A percentile compares a stretch with the other conserved stretches of the same genome.
phyloP scores from a whole-genome alignment of 2,888 invertebrate genomes.

The Acheta domesticus region DNA sequence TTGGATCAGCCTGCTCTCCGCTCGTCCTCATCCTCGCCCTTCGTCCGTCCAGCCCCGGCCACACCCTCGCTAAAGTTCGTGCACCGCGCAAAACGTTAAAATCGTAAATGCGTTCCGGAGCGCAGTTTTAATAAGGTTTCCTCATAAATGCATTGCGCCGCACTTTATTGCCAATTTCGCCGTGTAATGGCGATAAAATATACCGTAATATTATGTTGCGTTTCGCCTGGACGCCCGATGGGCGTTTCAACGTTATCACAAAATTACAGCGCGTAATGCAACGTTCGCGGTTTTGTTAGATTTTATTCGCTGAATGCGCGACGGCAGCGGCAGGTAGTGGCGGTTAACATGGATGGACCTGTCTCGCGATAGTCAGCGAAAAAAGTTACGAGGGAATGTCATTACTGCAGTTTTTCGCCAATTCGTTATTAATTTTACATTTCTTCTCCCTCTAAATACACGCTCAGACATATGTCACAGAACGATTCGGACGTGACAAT shows the following conservation, averaged over 20 bases:
- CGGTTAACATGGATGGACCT: too few species aligned
- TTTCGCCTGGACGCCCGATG: neutral
- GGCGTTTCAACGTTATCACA: conserved; percentile 5
- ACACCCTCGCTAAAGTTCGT: neutral
- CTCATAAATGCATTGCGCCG: neutral
- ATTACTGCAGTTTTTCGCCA: too few species aligned
- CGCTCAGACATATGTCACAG: too few species aligned
- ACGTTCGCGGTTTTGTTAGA: neutral
- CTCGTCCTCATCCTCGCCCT: too few species aligned
- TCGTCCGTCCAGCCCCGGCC: too few species aligned
- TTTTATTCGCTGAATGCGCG: neutral
- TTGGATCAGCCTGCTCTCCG: too few species aligned
- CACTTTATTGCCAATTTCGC: neutral
- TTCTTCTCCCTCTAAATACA: too few species aligned
- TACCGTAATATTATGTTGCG: neutral
- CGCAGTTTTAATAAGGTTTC: conserved; percentile 1
- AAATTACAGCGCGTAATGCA: neutral
- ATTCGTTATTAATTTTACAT: too few species aligned
- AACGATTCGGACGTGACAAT: too few species aligned
- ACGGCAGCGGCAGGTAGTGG: too few species aligned
- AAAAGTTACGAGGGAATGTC: too few species aligned
- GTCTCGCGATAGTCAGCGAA: too few species aligned
- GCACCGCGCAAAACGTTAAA: neutral
- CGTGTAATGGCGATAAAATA: conserved; percentile 6
- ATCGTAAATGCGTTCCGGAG: neutral